Evolutionary conservation across 2,113 vertebrate species (phyloP).

Genomic region (Octodon degus): DNA sequence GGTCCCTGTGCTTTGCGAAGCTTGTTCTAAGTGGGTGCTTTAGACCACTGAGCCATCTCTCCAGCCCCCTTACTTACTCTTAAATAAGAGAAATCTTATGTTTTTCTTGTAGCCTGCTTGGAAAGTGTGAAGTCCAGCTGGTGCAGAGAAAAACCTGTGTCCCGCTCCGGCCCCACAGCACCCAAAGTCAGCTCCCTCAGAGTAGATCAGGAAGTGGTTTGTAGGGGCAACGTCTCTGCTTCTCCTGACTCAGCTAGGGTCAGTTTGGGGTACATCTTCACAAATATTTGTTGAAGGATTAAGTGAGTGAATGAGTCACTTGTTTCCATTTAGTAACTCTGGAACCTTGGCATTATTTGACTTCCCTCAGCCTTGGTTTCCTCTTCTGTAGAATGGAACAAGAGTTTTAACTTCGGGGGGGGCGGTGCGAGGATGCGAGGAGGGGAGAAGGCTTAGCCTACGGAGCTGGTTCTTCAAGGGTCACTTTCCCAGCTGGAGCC

Average conservation of each 20-base stretch:
- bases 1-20: too few species aligned
- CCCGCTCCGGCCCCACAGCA: fast-evolving
- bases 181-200: not conserved
- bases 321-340: not conserved
- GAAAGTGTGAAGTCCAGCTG: not conserved
- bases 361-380: not conserved
- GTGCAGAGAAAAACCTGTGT: not conserved
- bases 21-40: too few species aligned
- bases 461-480: not conserved
- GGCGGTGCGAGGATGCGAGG: fast-evolving
- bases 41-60: too few species aligned
- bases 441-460: not conserved
- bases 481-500: not conserved
- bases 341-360: not conserved
- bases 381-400: not conserved
- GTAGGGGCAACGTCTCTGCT: fast-evolving
- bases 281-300: not conserved
- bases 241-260: not conserved
- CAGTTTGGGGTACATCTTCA: not conserved
- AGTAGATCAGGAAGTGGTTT: not conserved
- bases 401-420: not conserved
- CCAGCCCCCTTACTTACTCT: too few species aligned
- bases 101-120: not conserved
- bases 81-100: too few species aligned
- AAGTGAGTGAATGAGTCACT: not conserved